phyloP scores from a whole-genome alignment of 2,888 invertebrate species.

The Leptopilina drosophilae region DNA sequence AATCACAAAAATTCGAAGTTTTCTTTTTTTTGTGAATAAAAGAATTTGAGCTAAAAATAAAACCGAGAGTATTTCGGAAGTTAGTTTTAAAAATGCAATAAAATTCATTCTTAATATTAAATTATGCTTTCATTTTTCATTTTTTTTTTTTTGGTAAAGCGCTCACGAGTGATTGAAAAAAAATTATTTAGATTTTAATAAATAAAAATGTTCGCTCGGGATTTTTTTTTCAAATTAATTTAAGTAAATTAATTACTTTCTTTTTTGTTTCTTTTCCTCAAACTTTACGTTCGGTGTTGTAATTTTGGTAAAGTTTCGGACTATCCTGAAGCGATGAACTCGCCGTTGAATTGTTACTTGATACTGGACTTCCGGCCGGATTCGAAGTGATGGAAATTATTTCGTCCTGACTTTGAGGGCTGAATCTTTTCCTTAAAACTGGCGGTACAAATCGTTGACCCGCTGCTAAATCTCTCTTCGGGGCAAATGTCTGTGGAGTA shows the following conservation, averaged over 20 bases:
- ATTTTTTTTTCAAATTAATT: no score
- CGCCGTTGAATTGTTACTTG: slow-evolving; percentile 61
- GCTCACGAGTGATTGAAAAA: no score
- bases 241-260: no score
- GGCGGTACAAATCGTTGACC: slow-evolving; percentile 73
- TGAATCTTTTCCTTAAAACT: slow-evolving; percentile 68
- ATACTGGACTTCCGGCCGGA: slow-evolving; percentile 63
- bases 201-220: no score
- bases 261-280: slow-evolving; percentile 43
- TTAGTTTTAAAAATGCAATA: neutral
- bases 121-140: no score
- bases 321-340: slow-evolving; percentile 69
- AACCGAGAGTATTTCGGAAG: no score
- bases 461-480: slow-evolving; percentile 70
- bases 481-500: slow-evolving; percentile 62
- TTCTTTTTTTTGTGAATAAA: no score
- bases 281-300: slow-evolving; percentile 66
- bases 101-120: neutral
- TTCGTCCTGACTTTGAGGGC: slow-evolving; percentile 64
- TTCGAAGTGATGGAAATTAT: slow-evolving; percentile 63
- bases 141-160: no score
- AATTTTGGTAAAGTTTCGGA: slow-evolving; percentile 74
- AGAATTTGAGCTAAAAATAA: no score
- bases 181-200: no score
- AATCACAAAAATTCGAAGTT: no score